Base-by-base conservation (phyloP, 2,888 invertebrate species). In the Abrostola tripartita region DNA sequence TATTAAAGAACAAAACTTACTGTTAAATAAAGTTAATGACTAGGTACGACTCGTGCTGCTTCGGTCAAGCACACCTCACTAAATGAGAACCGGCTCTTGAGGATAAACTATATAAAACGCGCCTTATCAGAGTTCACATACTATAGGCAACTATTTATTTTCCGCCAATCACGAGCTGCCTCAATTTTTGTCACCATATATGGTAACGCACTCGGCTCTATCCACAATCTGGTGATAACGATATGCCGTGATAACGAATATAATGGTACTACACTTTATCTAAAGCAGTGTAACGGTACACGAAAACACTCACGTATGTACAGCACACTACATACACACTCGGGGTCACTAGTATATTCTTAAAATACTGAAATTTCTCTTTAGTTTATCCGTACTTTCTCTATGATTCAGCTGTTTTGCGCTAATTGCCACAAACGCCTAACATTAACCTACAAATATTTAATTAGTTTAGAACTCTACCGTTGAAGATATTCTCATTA, bases 121-220 rank as follows among this genome's bases (percentile, higher is more conserved):
- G 87, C 86, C 92, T 95, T 95, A 95, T 95, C 94, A 92, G 84
- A 90, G 87, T 88, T 88, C 86, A 87, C 90, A 91, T 92, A 94
- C 93, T 94, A 95, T 94, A 92, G 90, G 87, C 86, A 86, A 86
- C 87, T 88, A 84, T 88, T 88, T 86, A 86, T 87, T 88, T 87
- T 90, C 95, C 92, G 89, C 96, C 97, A 97, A 97, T 97, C 94
- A 95, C 92, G 90, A 93, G 93, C 95, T 95, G 86, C 83, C 84
- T 88, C 87, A 91, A 88, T 89, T 92, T 92, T 92, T 96, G 96
- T 97, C 95, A 96, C 97, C 97, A 96, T 97, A 97, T 97, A 97
- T 96, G 97, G 97, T 95, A 96, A 95, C 95, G 94, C 84, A 86
- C 83, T 83, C 80, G 82, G 83, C 78, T 80, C 84, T 85, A 85